phyloP scores from a whole-genome alignment of 2,797 vertebrate species.

The Etheostoma nigrum region DNA sequence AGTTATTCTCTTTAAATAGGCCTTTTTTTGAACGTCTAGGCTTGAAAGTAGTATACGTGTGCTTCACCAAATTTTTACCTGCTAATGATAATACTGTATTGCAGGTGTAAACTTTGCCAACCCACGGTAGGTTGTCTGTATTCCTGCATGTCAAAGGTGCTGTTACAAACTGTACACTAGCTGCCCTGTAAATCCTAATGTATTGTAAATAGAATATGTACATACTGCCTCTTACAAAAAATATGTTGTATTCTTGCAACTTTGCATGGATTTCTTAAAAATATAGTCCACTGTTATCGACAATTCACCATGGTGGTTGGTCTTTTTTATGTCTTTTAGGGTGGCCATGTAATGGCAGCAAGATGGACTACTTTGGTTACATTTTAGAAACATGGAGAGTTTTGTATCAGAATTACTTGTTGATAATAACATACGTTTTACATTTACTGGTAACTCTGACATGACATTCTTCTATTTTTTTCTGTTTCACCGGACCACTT shows the following conservation, averaged over 20 bases:
- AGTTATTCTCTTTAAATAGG: neutral
- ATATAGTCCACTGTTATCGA: conserved; percentile 20
- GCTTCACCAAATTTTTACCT: conserved; percentile 11
- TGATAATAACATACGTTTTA: neutral
- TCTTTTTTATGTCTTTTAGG: neutral
- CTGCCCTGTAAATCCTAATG: neutral
- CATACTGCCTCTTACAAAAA: neutral
- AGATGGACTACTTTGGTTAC: neutral
- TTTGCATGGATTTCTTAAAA: conserved; percentile 23
- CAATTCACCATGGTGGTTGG: conserved; percentile 17
- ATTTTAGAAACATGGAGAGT: neutral
- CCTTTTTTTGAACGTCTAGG: neutral
- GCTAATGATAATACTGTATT: neutral
- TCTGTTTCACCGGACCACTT: neutral
- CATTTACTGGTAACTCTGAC: neutral
- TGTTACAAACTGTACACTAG: neutral
- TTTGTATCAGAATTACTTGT: neutral
- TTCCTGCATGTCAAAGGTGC: conserved; percentile 1
- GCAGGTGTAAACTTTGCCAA: conserved; percentile 2
- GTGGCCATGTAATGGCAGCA: neutral
- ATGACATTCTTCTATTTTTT: no score
- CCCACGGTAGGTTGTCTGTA: neutral
- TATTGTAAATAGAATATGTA: neutral
- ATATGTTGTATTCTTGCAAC: conserved; percentile 13
- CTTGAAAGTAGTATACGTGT: neutral